Evolutionary conservation across 2,797 vertebrate genomes (phyloP), one percentile per base, ranked within the genome.

Genomic region (Margarornis squamiger): DNA sequence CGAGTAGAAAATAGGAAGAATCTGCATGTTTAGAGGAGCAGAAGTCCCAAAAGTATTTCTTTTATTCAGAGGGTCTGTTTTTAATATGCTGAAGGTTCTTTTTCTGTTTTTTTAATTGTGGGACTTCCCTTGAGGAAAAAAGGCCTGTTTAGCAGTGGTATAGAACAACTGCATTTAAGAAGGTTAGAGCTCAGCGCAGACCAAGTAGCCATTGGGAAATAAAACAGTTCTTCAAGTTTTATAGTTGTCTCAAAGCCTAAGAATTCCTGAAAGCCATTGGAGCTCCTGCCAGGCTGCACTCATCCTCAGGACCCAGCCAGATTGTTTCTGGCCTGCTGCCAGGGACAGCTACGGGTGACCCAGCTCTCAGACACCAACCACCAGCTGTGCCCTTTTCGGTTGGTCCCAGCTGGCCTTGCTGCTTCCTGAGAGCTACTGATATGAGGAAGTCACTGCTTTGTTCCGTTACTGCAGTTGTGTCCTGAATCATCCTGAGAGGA

Each of bases 371-470:
- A 66, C 68, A 90, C 55, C 66, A 20, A 20, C 27, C 14, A 82
- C 52, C 83, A 95, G 71, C 71, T 87, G 61, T 65, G 90, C 63
- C 74, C 71, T 61, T 75, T 74, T 72, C 17, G 0, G 74, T 11
- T 95, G 75, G 86, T 45, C 45, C 52, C 88, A 96, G 71, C 86
- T 95, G 93, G 83, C 67, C 45, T 74, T 77, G 92, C 63, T 81
- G 32, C 38, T 88, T 77, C 67, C 86, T 82, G 57, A 77, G 27
- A 89, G 38, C 8, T 57, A 66, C 43, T 59, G 72, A 39, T 87
- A 83, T 2, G 85, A 91, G 76, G 87, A 95, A 95, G 65, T 14
- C 48, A 55, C 49, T 73, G 38, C 71, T 91, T 85, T 90, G n/a
- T 94, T 96, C 76, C 26, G 82, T 92, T 91, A 67, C 4, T 68